Conservation (phyloP, 2,797 vertebrate species). For the Catostomus latipinnis region DNA sequence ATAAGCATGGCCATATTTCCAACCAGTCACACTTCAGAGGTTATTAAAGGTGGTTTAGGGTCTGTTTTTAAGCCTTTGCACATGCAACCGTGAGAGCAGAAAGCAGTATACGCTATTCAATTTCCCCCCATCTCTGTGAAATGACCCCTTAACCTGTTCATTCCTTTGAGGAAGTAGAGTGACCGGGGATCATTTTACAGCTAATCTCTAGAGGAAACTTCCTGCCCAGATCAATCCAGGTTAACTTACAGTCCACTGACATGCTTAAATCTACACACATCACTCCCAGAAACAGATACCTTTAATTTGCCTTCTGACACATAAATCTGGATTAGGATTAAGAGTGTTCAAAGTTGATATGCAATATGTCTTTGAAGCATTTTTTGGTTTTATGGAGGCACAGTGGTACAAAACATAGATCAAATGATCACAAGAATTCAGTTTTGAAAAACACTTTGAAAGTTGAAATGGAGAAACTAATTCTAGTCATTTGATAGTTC, state of each 20-base stretch:
- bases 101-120: background rate
- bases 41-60: background rate
- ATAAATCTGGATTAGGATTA: constrained; percentile 71
- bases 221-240: constrained; percentile 54
- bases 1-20: background rate
- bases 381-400: background rate
- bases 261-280: constrained; percentile 72
- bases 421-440: constrained; percentile 32
- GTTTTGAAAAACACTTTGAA: background rate
- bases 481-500: constrained; percentile 22
- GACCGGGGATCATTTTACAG: constrained; percentile 75
- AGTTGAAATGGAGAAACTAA: constrained; percentile 7
- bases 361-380: background rate
- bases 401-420: background rate
- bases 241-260: constrained; percentile 74
- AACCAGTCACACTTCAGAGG: background rate
- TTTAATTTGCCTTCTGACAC: constrained; percentile 72
- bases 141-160: constrained; percentile 38
- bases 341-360: constrained; percentile 14
- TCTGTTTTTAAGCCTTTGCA: background rate
- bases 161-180: constrained; percentile 61
- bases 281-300: constrained; percentile 69
- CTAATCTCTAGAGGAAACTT: constrained; percentile 54
- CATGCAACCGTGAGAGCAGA: background rate
- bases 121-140: constrained; percentile 3